Evolutionary conservation across 2,888 invertebrate genomes (phyloP).

Genomic region (Tipula vernalis): DNA sequence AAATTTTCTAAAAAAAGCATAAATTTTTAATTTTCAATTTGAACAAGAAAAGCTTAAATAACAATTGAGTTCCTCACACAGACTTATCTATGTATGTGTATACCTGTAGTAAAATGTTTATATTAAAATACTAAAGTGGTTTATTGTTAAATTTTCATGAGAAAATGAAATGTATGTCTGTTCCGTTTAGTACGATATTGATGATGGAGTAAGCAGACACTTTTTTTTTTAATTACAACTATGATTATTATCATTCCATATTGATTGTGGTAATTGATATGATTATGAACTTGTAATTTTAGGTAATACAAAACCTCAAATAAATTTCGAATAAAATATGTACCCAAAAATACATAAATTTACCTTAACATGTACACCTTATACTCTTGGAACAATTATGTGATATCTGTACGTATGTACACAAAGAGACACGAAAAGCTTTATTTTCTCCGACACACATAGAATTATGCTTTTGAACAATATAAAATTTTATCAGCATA

Average conservation of each 20-base stretch:
- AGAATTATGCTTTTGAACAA: not conserved
- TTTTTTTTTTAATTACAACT: not conserved
- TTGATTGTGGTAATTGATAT: not conserved
- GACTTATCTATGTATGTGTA: not conserved
- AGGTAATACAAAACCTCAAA: not conserved
- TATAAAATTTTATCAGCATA: not conserved
- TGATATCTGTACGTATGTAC: not conserved
- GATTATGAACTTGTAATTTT: not conserved
- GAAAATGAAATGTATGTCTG: not conserved
- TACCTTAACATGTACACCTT: not conserved
- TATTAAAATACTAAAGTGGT: not conserved
- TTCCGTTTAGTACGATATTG: not conserved
- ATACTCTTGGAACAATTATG: not conserved
- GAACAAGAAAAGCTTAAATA: not conserved
- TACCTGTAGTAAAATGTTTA: not conserved
- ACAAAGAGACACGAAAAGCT: not conserved
- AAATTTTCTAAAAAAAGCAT: not conserved
- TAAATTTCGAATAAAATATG: not conserved
- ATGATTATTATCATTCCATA: not conserved
- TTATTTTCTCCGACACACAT: not conserved
- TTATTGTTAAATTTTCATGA: not conserved
- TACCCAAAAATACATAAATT: not conserved
- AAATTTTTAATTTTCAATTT: not conserved
- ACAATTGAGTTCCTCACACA: not conserved
- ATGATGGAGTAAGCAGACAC: not conserved